Conservation (phyloP, 2,797 vertebrate species). For the Myotis findleyi region DNA sequence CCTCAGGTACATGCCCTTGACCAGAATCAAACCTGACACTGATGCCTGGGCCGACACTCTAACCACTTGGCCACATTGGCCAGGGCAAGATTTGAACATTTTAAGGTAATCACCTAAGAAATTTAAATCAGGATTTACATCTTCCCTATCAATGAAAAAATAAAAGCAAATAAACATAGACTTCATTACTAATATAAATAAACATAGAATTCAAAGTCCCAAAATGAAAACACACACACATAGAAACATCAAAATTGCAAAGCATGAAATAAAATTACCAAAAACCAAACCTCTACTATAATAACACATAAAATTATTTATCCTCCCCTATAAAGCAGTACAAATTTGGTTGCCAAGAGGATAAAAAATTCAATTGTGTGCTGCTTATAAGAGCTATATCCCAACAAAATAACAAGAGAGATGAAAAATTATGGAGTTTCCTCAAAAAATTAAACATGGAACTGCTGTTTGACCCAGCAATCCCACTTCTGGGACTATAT, state of each 20-base stretch:
- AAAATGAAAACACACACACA: neutral
- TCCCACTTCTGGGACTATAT: neutral
- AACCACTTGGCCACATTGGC: no score
- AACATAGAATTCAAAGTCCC: neutral
- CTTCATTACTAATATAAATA: neutral
- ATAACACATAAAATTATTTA: neutral
- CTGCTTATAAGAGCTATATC: constrained; percentile 32
- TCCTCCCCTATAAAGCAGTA: neutral
- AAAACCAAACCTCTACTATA: neutral
- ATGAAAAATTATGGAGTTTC: neutral
- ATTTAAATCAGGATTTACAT: neutral
- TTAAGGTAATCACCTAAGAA: neutral
- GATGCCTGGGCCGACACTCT: no score
- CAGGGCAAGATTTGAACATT: neutral
- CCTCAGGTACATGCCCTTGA: no score
- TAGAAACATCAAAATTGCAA: constrained; percentile 13
- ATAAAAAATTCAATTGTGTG: neutral
- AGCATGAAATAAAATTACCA: neutral
- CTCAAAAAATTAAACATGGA: neutral
- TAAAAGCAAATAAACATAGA: neutral
- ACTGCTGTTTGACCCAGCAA: neutral
- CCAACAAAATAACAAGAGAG: constrained; percentile 64
- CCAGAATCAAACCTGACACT: no score
- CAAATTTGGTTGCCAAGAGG: neutral
- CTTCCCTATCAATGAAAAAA: neutral